A percentile compares a stretch with the other conserved stretches of the same genome.
Conservation (phyloP, 2,113 vertebrate genomes). For the Muntiacus muntjak region DNA sequence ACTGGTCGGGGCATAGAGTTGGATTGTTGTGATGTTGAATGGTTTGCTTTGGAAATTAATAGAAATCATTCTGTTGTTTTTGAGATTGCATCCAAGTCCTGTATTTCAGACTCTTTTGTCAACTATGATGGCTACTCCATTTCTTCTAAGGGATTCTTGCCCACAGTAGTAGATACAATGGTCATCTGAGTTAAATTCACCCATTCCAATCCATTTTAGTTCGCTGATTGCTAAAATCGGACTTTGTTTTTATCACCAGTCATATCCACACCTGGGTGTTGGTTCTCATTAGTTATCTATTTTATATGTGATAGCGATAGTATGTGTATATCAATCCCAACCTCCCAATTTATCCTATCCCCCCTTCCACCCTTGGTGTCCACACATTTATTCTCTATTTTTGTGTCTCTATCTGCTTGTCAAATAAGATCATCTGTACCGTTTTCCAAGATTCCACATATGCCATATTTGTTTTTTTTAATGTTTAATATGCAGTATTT, state of each 20-base stretch:
- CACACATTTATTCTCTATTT: not conserved
- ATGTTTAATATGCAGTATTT: not conserved
- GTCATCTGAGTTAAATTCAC: not conserved
- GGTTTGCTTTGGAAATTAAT: not conserved
- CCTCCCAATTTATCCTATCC: not conserved
- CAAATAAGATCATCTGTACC: not conserved
- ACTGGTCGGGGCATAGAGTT: not conserved
- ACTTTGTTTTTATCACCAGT: not conserved
- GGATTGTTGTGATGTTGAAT: not conserved
- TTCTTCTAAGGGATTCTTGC: not conserved
- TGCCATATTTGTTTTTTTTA: not conserved
- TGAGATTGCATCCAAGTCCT: not conserved
- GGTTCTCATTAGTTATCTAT: not conserved
- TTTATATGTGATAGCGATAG: not conserved
- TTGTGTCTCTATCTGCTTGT: not conserved
- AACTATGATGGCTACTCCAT: not conserved
- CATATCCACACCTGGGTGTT: not conserved
- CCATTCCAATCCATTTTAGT: not conserved
- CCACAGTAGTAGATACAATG: not conserved
- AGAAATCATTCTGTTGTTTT: not conserved
- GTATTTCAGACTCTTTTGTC: not conserved
- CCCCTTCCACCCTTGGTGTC: not conserved
- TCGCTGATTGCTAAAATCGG: fast-evolving
- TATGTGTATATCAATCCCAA: not conserved
- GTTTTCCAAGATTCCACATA: not conserved